Percentiles rank a stretch among this genome's conserved stretches.
phyloP scores from a whole-genome alignment of 2,888 invertebrate genomes.

The Sarcophaga carnaria region DNA sequence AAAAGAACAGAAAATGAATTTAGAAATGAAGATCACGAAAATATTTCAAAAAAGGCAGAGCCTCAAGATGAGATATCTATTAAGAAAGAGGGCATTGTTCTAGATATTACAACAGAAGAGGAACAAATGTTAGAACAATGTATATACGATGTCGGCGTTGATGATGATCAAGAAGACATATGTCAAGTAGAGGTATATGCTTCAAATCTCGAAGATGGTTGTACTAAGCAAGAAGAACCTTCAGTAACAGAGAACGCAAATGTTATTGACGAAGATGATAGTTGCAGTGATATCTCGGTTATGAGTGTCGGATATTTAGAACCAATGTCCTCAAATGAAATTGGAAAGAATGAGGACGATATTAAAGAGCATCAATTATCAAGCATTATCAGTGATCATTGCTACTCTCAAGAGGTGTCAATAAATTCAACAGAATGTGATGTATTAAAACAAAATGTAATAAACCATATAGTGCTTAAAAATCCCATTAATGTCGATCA shows the following conservation, averaged over 20 bases:
- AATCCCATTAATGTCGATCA: slow-evolving; percentile 17
- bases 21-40: neutral
- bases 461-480: slow-evolving; percentile 41
- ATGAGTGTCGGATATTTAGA: slow-evolving; percentile 54
- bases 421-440: slow-evolving; percentile 17
- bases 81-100: slow-evolving; percentile 12
- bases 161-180: slow-evolving; percentile 52
- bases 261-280: slow-evolving; percentile 41
- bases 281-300: slow-evolving; percentile 46
- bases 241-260: neutral
- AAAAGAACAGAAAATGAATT: neutral
- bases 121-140: slow-evolving; percentile 42
- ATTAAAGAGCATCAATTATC: slow-evolving; percentile 43
- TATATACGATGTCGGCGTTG: slow-evolving; percentile 36
- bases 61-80: neutral
- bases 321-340: slow-evolving; percentile 4
- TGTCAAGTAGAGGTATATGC: slow-evolving; percentile 64
- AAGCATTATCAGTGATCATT: slow-evolving; percentile 61
- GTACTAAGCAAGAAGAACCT: neutral
- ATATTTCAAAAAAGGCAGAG: too few relatives aligned
- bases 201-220: slow-evolving; percentile 11
- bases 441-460: slow-evolving; percentile 57
- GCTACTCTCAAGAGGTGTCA: slow-evolving; percentile 60
- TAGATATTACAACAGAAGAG: slow-evolving; percentile 31
- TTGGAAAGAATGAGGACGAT: neutral